Evolutionary conservation across 1,140 invertebrate genomes (phyloP), one percentile per base, ranked within the genome.

Genomic region (Camponotus pennsylvanicus): DNA sequence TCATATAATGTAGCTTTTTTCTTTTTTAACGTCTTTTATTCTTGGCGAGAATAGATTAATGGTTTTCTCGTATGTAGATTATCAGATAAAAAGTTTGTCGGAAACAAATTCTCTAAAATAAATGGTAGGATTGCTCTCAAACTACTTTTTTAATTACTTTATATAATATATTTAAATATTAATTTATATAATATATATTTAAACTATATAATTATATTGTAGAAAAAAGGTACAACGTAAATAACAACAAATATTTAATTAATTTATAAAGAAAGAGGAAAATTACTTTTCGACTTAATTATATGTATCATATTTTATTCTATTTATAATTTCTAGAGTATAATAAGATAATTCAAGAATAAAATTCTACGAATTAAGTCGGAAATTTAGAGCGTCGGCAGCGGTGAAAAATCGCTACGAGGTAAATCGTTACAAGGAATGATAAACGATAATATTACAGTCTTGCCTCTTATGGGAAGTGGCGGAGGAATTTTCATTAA

Each of bases 401-500:
- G 5, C 18, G 15, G 27, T 63, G 9, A 64, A 76, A 59, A 59
- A 8, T 59, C n/a, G 0, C 40, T 63, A 45, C 13, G 18, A 64
- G 32, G 9, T 21, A 13, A 37, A 69, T 45, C n/a, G 21, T 32
- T 11, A 37, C 15, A 6, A 76, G 40, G 49, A 67, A 67, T 49
- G 61, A 67, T 67, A 61, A 69, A 79, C 21, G 15, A 32, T 27
- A 57, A 70, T 27, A 45, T 55, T 79, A 79, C 32, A 40, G 11
- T 69, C 15, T 32, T 1, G 13, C 1, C 21, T 18, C 37, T 70
- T 21, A 67, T 45, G 32, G 45, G 40, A 40, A 55, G 15, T 2
- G 21, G 18, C 15, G 49, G 18, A 42, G 59, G 27, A 89, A 89
- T 70, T 87, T 88, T 76, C 52, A 88, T 80, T 69, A 77, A 52